phyloP scores from a whole-genome alignment of 2,888 invertebrate genomes.

The Morpho deidamia region DNA sequence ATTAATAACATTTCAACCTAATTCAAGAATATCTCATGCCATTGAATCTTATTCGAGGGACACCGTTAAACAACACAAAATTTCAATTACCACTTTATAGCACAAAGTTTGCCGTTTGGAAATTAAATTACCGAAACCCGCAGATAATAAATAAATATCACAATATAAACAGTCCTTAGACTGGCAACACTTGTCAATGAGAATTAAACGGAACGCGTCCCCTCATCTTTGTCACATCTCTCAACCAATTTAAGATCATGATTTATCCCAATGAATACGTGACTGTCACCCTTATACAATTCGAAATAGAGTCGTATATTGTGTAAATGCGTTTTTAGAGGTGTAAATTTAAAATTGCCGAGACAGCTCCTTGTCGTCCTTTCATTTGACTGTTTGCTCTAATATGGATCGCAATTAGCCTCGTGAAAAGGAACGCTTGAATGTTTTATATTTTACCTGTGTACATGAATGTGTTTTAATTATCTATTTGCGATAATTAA shows the following conservation, averaged over 20 bases:
- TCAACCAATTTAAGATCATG: neutral
- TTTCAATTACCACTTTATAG: conserved; percentile 1
- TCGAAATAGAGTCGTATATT: neutral
- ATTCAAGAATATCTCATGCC: neutral
- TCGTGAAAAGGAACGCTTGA: conserved; percentile 24
- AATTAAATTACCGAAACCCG: conserved; percentile 15
- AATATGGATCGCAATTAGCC: conserved; percentile 60
- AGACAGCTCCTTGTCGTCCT: conserved; percentile 33
- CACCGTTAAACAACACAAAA: neutral
- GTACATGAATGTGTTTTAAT: conserved; percentile 15
- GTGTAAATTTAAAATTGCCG: conserved; percentile 9
- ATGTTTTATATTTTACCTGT: conserved; percentile 20
- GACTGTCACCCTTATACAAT: neutral
- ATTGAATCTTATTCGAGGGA: neutral
- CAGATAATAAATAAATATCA: conserved; percentile 13
- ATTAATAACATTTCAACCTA: too few species aligned
- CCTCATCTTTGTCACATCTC: conserved; percentile 54
- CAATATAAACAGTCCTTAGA: conserved; percentile 24
- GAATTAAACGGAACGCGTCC: conserved; percentile 58
- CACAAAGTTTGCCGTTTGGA: neutral
- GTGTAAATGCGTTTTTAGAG: neutral
- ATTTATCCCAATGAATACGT: neutral
- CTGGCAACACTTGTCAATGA: conserved; percentile 52
- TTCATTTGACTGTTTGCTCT: conserved; percentile 52
- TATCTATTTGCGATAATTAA: conserved; percentile 21